phyloP scores from a whole-genome alignment of 2,888 invertebrate genomes.

The Spisula subtruncata region DNA sequence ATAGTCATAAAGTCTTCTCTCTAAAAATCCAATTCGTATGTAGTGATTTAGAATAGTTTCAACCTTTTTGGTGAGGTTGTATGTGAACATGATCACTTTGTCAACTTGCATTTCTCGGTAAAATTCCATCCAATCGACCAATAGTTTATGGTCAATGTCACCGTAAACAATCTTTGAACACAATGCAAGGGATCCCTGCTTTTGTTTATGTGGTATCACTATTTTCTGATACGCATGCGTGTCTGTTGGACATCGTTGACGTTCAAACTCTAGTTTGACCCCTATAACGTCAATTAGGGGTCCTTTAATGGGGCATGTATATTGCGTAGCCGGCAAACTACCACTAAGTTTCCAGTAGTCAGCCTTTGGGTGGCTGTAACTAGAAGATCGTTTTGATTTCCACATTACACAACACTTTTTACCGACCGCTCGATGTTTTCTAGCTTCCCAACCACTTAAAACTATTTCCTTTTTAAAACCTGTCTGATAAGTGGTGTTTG shows the following conservation, averaged over 20 bases:
- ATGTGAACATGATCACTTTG: conserved; percentile 56
- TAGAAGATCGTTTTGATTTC: conserved; percentile 32
- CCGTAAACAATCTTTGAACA: conserved; percentile 65
- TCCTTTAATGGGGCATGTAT: conserved; percentile 55
- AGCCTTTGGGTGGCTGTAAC: background rate
- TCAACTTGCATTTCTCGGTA: conserved; percentile 62
- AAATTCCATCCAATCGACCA: conserved; percentile 66
- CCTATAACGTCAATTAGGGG: conserved; percentile 35
- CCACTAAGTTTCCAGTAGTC: conserved; percentile 23
- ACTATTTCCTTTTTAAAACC: conserved; percentile 37
- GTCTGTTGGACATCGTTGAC: conserved; percentile 39
- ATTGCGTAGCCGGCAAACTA: conserved; percentile 49
- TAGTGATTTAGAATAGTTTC: conserved; percentile 49
- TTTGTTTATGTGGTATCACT: conserved; percentile 23
- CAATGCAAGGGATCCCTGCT: conserved; percentile 51
- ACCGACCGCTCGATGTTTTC: conserved; percentile 16
- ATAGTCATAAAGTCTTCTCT: conserved; percentile 55
- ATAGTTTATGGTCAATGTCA: conserved; percentile 46
- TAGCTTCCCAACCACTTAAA: conserved; percentile 54
- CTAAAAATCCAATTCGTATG: conserved; percentile 48
- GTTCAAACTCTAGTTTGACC: conserved; percentile 45
- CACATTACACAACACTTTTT: conserved; percentile 57
- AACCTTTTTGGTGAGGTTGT: conserved; percentile 45
- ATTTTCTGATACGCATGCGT: conserved; percentile 35
- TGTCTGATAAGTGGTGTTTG: background rate